Base-by-base conservation (phyloP, 2,888 invertebrate genomes). In the Lathronympha strigana region DNA sequence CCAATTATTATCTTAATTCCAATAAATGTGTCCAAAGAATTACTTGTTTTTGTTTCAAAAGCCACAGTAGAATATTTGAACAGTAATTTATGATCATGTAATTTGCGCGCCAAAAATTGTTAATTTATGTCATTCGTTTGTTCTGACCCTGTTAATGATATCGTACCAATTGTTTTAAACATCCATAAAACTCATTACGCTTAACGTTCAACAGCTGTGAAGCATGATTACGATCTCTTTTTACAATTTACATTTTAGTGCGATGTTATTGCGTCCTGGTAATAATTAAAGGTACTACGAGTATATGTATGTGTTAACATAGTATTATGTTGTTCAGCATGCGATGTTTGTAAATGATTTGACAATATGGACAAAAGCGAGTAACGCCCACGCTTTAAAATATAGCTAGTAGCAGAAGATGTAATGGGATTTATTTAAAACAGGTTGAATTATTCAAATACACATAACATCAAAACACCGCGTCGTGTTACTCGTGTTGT, bases 81-180 rank as follows among this genome's bases (percentile, higher is more conserved):
- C 51, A 64, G 64, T 64, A 64, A 66, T 60, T 11, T 33, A 3
- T 11, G 33, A 36, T 63, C 28, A 63, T 3, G 15, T 63, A 40
- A 49, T 33, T 40, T n/a, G 13, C 4, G 21, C 31, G 40, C 57
- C 31, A 28, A 51, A 58, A 58, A 51, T 38, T 1, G 38, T 38
- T n/a, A 43, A 38, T 57, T 33, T 43, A 36, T 36, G 17, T 43
- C 45, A 50, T 36, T 51, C 17, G 64, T 47, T 33, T 23, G n/a
- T 11, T 68, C 72, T 74, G 77, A 71, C 79, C 79, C 79, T 78
- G 79, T 67, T 68, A 67, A 73, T 66, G 67, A 73, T 74, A 72
- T 75, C 67, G 77, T 77, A 78, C 79, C 81, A 79, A 84, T 84
- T 81, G 81, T 85, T 83, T 74, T 69, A 77, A 80, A 78, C 77